Evolutionary conservation across 2,113 vertebrate genomes (phyloP).

Genomic region (Odontophorus gujanensis): DNA sequence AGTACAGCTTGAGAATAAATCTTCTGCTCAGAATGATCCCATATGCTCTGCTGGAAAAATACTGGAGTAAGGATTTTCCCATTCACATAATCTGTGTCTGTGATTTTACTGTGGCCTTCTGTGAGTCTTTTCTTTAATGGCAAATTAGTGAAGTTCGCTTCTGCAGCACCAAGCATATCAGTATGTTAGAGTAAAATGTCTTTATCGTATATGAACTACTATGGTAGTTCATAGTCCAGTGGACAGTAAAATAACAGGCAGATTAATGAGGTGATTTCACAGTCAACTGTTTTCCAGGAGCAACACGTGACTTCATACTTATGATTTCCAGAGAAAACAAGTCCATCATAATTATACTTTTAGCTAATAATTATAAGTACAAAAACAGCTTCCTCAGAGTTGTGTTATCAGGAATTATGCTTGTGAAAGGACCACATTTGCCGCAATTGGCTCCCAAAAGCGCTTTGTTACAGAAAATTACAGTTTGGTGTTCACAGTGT

Average conservation of each 20-base stretch:
- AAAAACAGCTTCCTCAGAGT: background rate
- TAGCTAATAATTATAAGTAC: background rate
- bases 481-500: background rate
- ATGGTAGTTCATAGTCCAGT: background rate
- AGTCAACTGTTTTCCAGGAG: background rate
- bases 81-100: background rate
- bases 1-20: background rate
- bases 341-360: slow-evolving; percentile 37
- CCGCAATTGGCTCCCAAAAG: background rate
- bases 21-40: background rate
- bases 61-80: background rate
- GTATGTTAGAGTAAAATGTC: background rate
- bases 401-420: background rate
- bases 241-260: background rate
- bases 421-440: background rate
- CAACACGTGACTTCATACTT: rapidly evolving
- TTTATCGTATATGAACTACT: background rate
- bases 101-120: background rate
- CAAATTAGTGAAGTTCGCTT: background rate
- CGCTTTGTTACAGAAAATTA: background rate
- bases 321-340: slow-evolving; percentile 40
- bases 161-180: background rate
- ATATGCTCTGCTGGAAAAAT: background rate
- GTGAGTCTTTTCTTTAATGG: background rate
- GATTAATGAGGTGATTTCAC: slow-evolving; percentile 10